Evolutionary conservation across 2,113 vertebrate species (phyloP), one percentile per base, ranked within the genome.

Genomic region (Ctenomys sociabilis): DNA sequence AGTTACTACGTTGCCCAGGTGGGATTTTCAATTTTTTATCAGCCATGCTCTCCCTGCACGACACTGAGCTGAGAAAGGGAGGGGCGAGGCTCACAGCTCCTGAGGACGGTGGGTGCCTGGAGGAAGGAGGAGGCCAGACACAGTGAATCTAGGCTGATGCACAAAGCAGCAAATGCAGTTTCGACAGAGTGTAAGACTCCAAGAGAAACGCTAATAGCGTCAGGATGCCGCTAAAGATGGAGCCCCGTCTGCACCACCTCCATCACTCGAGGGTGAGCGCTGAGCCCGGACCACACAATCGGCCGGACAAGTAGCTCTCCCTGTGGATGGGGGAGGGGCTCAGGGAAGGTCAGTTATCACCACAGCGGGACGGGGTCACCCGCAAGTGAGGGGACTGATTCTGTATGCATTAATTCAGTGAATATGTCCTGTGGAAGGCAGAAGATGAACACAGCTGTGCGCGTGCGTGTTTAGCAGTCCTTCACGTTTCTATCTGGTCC

Each of bases 301-400:
- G 85, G 77, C 81, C 88, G n/a, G 87, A 78, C 70, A 40, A 92
- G 90, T 66, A 83, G 72, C 63, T 49, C 19, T 85, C 77, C 91
- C 63, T 49, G 63, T 81, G 77, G 95, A 84, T 63, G 91, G 43
- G 35, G 40, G 72, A 8, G 22, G n/a, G 68, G 52, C 59, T n/a
- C 30, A 7, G 75, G 54, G 49, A 95, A 77, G 94, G 64, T 40
- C 70, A 78, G 30, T 89, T 72, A 40, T 17, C 63, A 80, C 45
- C 89, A 0, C 89, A n/a, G 95, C 80, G 61, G 89, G 68, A 30
- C 0, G 24, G n/a, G 72, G 52, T 87, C 90, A 68, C 43, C 59
- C 24, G 52, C 95, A 81, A 91, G 96, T 72, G 91, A 37, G 4
- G 21, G 90, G 70, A 21, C 93, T 75, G 3, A n/a, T 43, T 54